phyloP scores from a whole-genome alignment of 2,888 invertebrate genomes.

The Pristionchus japonicus region DNA sequence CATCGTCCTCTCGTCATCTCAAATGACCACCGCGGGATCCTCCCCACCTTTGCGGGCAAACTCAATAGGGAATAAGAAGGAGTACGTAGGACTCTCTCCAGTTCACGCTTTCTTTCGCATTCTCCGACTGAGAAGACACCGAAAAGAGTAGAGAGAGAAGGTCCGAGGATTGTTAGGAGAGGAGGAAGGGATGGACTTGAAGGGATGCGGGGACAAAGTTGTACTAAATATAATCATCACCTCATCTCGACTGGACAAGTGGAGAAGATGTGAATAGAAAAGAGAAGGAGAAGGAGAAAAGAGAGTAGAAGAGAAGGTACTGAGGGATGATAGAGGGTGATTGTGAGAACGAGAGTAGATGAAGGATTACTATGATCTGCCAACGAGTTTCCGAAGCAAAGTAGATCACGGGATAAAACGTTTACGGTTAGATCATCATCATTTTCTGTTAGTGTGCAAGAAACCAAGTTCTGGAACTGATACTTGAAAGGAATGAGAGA shows the following conservation, averaged over 20 bases:
- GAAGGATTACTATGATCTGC: neutral
- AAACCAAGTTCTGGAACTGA: neutral
- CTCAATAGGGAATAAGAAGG: constrained; percentile 3
- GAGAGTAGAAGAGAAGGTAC: neutral
- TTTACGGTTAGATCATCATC: neutral
- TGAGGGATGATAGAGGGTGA: neutral
- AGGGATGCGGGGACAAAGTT: constrained; percentile 4
- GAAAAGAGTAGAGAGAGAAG: too few relatives aligned
- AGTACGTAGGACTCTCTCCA: too few relatives aligned
- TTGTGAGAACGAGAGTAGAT: neutral
- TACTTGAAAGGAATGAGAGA: neutral
- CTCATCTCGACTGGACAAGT: constrained; percentile 3
- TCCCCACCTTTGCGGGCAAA: constrained; percentile 10
- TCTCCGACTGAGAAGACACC: too few relatives aligned
- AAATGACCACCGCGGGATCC: constrained; percentile 9
- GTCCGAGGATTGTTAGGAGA: too few relatives aligned
- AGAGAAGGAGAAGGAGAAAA: neutral
- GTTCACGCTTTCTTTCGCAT: too few relatives aligned
- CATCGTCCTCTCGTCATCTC: neutral
- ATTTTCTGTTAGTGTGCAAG: neutral
- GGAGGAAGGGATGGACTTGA: constrained; percentile 11
- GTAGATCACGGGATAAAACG: neutral
- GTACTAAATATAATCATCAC: constrained; percentile 23
- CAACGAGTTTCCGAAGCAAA: neutral
- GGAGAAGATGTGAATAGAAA: neutral